phyloP scores from a whole-genome alignment of 2,888 invertebrate genomes.

The Celastrina argiolus region DNA sequence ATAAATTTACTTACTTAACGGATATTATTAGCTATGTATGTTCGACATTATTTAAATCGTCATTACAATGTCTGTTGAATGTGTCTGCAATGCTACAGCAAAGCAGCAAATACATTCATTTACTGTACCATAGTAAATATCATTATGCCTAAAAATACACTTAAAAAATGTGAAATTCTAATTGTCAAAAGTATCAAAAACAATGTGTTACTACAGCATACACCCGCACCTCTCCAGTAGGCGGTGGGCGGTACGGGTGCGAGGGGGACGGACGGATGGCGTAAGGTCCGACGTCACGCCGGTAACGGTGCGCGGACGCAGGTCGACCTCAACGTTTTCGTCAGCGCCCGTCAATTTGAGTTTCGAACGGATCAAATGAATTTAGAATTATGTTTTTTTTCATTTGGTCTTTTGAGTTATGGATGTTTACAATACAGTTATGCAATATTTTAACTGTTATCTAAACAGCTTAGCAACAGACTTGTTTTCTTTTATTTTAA shows the following conservation, averaged over 20 bases:
- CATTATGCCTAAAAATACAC: not conserved
- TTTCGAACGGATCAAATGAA: conserved; percentile 43
- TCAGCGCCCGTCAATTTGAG: conserved; percentile 56
- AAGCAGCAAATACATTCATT: too few species aligned
- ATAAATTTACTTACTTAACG: too few species aligned
- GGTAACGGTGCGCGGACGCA: conserved; percentile 61
- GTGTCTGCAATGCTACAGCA: too few species aligned
- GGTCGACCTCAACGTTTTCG: conserved; percentile 52
- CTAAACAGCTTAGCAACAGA: not conserved
- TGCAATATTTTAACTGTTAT: not conserved
- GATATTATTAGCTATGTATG: too few species aligned
- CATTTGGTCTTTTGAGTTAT: not conserved
- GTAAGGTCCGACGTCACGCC: conserved; percentile 37
- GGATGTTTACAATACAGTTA: conserved; percentile 13
- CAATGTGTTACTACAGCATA: conserved; percentile 36
- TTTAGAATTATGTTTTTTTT: conserved; percentile 22
- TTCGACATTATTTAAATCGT: too few species aligned
- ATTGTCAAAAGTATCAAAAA: conserved; percentile 57
- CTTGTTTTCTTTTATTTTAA: not conserved
- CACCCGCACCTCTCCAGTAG: conserved; percentile 45
- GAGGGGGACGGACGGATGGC: conserved; percentile 47
- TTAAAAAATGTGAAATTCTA: not conserved
- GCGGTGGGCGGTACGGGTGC: conserved; percentile 50
- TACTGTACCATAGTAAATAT: not conserved
- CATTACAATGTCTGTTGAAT: too few species aligned